Conservation (phyloP, 2,888 invertebrate species). For the Syrphus vitripennis region DNA sequence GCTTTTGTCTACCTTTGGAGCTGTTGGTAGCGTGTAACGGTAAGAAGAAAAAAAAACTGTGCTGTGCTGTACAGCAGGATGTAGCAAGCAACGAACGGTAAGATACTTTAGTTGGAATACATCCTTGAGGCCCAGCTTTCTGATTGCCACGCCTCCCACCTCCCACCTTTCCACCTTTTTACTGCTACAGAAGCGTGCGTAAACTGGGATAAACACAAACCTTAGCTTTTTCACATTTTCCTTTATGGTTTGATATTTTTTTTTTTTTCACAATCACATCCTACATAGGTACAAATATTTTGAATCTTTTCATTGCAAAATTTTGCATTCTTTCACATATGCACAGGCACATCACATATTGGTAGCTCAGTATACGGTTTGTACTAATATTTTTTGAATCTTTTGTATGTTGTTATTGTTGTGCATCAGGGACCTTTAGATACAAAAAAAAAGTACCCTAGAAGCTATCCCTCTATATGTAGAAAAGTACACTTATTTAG, state of each 20-base stretch:
- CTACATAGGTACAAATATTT: neutral
- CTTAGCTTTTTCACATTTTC: slow-evolving; percentile 25
- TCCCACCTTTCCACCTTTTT: neutral
- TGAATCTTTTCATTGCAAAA: slow-evolving; percentile 23
- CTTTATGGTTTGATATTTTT: neutral
- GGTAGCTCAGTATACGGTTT: no score
- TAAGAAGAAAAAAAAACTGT: neutral
- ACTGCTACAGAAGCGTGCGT: slow-evolving; percentile 34
- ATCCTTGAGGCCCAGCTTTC: slow-evolving; percentile 14
- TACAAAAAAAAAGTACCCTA: neutral
- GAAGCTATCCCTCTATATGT: neutral
- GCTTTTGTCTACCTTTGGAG: slow-evolving; percentile 29
- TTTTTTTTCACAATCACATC: neutral
- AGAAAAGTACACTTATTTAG: slow-evolving; percentile 16
- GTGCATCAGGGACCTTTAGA: neutral
- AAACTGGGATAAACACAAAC: neutral
- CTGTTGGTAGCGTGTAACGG: neutral
- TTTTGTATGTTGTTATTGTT: neutral
- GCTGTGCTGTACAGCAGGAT: no score
- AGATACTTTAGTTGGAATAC: neutral
- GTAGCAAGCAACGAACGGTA: neutral
- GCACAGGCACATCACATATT: neutral
- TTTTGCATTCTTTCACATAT: slow-evolving; percentile 44
- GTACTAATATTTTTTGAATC: neutral
- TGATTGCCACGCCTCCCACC: slow-evolving; percentile 14